Base-by-base conservation (phyloP, 2,888 invertebrate species). In the Cactoblastis cactorum region DNA sequence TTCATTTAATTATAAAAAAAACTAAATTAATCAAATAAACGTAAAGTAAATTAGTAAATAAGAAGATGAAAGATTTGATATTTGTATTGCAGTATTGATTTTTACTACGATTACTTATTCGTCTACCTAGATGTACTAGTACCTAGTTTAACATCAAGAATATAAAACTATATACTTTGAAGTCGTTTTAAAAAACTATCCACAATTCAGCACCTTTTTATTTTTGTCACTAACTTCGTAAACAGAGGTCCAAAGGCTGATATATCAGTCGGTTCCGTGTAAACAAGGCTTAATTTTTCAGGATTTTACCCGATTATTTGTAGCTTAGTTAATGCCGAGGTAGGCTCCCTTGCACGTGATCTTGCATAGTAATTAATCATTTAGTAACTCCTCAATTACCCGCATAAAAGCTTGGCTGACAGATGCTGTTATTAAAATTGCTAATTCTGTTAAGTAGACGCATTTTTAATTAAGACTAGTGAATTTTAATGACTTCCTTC, bases 361-460 rank as follows among this genome's bases (percentile, higher is more conserved):
- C 32, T 11, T 52, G 52, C 45, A 37, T 52, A 52, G 48, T 52
- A 49, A 45, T 49, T 49, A 52, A 49, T 49, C 52, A 52, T 52
- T 49, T 45, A 49, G 32, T 24, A 50, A 49, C 22, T 39, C 32
- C 32, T 38, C 49, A 45, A 52, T 52, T 49, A 46, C 46, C 45
- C 45, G 52, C 49, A 45, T 45, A 49, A 45, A 52, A 47, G 46
- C 46, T 33, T 46, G 34, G 34, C 18, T 22, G 46, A 18, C 17
- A 46, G 34, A 17, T 37, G 6, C n/a, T 8, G 22, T 33, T 34
- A 33, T 46, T 46, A 19, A 35, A 46, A 46, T 43, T 43, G 24
- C 14, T 43, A 43, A n/a, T 43, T 8, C 24, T 9, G 41, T 43
- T 28, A 43, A 41, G 22, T 12, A n/a, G 22, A 24, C 41, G 24